These are phyloP conservation scores for Drosophila chauvacae DNA, from an alignment of 1,140 invertebrate species.

Conservation along the genomic window DNA sequence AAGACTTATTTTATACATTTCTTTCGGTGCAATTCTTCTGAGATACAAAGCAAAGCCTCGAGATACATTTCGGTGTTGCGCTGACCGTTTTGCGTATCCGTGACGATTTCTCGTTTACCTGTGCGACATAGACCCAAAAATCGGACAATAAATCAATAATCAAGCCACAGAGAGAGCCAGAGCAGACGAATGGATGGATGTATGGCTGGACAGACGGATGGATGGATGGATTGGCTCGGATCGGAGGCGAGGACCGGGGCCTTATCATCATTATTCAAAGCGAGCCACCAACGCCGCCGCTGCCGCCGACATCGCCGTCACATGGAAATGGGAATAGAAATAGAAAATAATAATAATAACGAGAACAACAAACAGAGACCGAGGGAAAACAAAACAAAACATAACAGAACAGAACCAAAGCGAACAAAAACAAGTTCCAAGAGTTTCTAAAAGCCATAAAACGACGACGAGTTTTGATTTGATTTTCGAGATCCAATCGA, in stretches of 20 bases:
- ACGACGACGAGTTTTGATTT: constrained; percentile 79
- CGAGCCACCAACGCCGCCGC: constrained; percentile 70
- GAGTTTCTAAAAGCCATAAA: constrained; percentile 78
- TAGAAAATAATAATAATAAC: constrained; percentile 77
- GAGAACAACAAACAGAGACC: constrained; percentile 76
- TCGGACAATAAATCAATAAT: constrained; percentile 79
- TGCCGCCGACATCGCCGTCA: constrained; percentile 23
- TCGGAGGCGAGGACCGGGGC: constrained; percentile 42
- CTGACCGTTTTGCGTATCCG: constrained; percentile 64
- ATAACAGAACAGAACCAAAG: constrained; percentile 22
- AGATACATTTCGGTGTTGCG: constrained; percentile 58
- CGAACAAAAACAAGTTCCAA: constrained; percentile 50
- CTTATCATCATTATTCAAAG: constrained; percentile 83
- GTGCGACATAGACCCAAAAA: constrained; percentile 54
- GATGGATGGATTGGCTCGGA: constrained; percentile 20
- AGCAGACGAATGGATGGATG: constrained; percentile 13
- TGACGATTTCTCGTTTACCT: constrained; percentile 72
- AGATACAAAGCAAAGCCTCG: constrained; percentile 8
- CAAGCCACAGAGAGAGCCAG: constrained; percentile 47
- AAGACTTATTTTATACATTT: neutral
- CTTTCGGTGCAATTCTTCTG: constrained; percentile 4
- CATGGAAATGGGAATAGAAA: constrained; percentile 65
- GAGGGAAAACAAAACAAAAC: constrained; percentile 69
- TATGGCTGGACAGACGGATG: constrained; percentile 2
- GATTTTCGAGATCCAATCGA: constrained; percentile 69